Percentiles rank a stretch among this genome's conserved stretches.
phyloP scores from a whole-genome alignment of 2,888 invertebrate genomes.

The Harpalus rubripes region DNA sequence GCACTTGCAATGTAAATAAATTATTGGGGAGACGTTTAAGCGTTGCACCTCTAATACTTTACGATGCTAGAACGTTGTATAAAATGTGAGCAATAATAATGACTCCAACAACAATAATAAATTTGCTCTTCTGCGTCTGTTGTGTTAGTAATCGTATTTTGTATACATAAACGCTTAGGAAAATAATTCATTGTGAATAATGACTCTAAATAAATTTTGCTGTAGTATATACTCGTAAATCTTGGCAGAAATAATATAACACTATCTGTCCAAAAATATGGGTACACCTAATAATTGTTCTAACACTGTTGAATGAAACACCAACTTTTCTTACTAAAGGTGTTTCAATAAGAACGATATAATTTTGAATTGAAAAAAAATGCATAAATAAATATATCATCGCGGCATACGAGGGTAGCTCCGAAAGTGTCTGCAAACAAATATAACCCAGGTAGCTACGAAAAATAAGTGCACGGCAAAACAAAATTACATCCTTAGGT shows the following conservation, averaged over 20 bases:
- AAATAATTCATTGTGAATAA: constrained; percentile 1
- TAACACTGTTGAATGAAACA: too few relatives aligned
- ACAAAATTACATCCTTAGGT: too few relatives aligned
- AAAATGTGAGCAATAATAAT: background rate
- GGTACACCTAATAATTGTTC: too few relatives aligned
- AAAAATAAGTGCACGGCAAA: too few relatives aligned
- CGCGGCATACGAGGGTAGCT: too few relatives aligned
- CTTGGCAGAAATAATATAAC: background rate
- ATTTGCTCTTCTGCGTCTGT: background rate
- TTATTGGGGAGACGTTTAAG: constrained; percentile 2
- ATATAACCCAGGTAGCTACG: too few relatives aligned
- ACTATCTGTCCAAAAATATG: too few relatives aligned
- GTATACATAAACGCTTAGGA: background rate
- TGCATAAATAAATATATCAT: too few relatives aligned
- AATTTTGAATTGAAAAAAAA: too few relatives aligned
- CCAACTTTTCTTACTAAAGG: too few relatives aligned
- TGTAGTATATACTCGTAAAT: background rate
- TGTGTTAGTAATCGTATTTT: background rate
- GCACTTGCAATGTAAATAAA: constrained; percentile 26
- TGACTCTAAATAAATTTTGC: background rate
- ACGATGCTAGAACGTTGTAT: background rate
- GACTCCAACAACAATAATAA: background rate
- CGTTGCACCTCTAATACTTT: background rate
- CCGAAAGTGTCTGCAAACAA: too few relatives aligned
- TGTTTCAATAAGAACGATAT: too few relatives aligned